Conservation (phyloP, 2,113 vertebrate species). For the Platysternon megacephalum region DNA sequence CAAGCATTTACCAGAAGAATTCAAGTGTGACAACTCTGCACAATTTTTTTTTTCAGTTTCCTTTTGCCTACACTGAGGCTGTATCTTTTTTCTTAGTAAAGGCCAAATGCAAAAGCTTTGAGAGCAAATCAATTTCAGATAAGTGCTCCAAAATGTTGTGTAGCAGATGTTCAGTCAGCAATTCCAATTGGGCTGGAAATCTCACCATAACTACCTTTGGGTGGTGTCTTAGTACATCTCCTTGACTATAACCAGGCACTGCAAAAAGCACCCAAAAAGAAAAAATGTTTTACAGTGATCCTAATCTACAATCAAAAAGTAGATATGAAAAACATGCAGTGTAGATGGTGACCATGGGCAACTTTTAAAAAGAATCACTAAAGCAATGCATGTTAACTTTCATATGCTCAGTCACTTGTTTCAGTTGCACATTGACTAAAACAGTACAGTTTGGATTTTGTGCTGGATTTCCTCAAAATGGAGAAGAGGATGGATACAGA, state of each 20-base stretch:
- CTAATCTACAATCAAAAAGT: neutral
- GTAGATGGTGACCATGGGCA: neutral
- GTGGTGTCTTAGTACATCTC: neutral
- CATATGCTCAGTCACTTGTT: neutral
- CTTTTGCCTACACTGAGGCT: neutral
- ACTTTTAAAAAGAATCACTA: neutral
- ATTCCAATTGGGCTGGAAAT: neutral
- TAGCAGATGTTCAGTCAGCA: rapidly evolving
- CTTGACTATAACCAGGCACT: neutral
- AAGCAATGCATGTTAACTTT: neutral
- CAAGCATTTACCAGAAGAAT: neutral
- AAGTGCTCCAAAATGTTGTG: neutral
- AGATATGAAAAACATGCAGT: neutral
- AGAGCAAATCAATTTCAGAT: neutral
- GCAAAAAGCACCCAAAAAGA: neutral
- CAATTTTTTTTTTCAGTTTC: neutral
- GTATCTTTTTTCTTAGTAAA: neutral
- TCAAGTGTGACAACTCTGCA: neutral
- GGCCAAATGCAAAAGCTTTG: neutral
- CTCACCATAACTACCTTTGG: neutral
- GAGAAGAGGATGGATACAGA: neutral
- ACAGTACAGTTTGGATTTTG: neutral
- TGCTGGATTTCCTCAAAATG: neutral
- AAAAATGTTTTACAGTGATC: neutral
- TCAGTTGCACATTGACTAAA: neutral